Evolutionary conservation across 1,140 invertebrate species (phyloP), one percentile per base, ranked within the genome.

Genomic region (Drosophila baimaii): DNA sequence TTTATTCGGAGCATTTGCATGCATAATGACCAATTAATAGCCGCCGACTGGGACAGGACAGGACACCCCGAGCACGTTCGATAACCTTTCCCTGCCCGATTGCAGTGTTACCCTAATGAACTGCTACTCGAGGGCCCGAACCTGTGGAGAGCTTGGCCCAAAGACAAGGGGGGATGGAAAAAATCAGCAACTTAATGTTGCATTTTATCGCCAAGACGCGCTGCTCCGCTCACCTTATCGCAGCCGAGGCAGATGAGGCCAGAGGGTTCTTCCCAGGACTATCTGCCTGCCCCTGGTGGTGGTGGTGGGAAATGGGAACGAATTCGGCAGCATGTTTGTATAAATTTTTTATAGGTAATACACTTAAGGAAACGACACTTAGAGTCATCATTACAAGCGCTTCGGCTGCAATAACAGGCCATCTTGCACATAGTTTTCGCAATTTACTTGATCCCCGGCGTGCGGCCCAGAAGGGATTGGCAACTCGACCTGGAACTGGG

Each of bases 311-410:
- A 75, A 37, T 29, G 25, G 46, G n/a, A 55, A 44, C 59, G 46
- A 89, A 89, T 89, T 89, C 79, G 86, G 85, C 79, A 90, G 86
- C 85, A 81, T 77, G 76, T 84, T 85, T 86, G 81, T 91, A 90
- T 91, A 91, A 91, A 91, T 91, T 91, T 91, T 91, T 91, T 91
- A 91, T 91, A 91, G 90, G 90, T 91, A 88, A 91, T 91, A 89
- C 88, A 91, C 90, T 91, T 89, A 91, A 82, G 90, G 57, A 90
- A 91, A 91, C 84, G 90, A 80, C 90, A 91, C 90, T 91, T 90
- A 91, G 85, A 91, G 86, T 90, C 88, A 91, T 91, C 90, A 91
- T 91, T 91, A 91, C 90, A 91, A 91, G 90, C 80, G 78, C 77
- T 91, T 86, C 89, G 80, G 90, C 80, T 88, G 90, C 89, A 91